Conservation (phyloP, 1,140 invertebrate genomes). For the Chymomyza costata region DNA sequence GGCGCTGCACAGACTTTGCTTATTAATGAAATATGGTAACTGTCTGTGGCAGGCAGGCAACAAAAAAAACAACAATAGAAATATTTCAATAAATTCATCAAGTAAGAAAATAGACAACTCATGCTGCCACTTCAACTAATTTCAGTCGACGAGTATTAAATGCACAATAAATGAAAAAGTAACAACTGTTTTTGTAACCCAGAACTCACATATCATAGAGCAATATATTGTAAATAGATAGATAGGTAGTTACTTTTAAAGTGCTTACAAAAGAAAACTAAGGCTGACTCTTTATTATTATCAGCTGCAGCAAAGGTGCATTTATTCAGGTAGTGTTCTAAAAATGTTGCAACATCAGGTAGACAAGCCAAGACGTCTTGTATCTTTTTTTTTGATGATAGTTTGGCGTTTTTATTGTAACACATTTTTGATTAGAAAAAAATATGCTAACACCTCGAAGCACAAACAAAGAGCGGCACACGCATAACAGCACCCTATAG, state of each 20-base stretch:
- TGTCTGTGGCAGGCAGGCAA: background rate
- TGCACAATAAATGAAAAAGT: conserved; percentile 68
- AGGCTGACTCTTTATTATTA: conserved; percentile 27
- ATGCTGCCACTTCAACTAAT: conserved; percentile 63
- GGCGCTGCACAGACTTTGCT: background rate
- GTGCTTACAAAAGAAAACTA: background rate
- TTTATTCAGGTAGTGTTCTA: conserved; percentile 20
- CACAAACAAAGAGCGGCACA: conserved; percentile 50
- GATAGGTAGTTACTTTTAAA: too few relatives aligned
- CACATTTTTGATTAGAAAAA: conserved; percentile 64
- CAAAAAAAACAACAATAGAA: conserved; percentile 44
- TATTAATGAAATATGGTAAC: too few relatives aligned
- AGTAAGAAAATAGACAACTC: conserved; percentile 28
- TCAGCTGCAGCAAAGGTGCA: conserved; percentile 42
- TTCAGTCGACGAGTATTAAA: conserved; percentile 35
- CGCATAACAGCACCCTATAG: too few relatives aligned
- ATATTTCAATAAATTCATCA: conserved; percentile 67
- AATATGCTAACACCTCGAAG: conserved; percentile 68
- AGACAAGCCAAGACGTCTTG: too few relatives aligned
- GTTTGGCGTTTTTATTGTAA: conserved; percentile 51
- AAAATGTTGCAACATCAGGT: background rate
- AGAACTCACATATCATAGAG: too few relatives aligned
- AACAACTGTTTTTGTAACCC: conserved; percentile 57
- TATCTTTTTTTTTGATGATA: too few relatives aligned
- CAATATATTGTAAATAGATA: too few relatives aligned